A percentile compares a stretch with the other conserved stretches of the same genome.
phyloP scores from a whole-genome alignment of 2,797 vertebrate genomes.

The Ctenopoma multispine region DNA sequence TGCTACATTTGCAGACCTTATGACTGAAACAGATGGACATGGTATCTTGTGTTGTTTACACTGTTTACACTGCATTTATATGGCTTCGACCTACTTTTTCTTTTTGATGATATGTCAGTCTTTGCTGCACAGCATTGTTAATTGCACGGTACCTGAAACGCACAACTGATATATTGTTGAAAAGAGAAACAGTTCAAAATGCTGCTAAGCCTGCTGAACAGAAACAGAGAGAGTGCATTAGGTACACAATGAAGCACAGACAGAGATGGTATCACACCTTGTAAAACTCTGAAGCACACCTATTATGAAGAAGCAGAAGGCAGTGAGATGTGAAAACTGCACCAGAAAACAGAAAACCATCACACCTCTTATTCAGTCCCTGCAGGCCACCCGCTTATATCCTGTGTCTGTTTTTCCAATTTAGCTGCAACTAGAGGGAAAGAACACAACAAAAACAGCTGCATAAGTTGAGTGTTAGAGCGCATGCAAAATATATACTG shows the following conservation, averaged over 20 bases:
- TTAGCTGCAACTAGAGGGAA: slow-evolving; percentile 35
- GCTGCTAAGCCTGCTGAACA: slow-evolving; percentile 20
- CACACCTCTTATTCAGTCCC: slow-evolving; percentile 67
- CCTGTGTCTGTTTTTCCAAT: slow-evolving; percentile 60
- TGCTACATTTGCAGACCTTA: slow-evolving; percentile 50
- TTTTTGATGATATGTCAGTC: not conserved
- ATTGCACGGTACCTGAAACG: slow-evolving; percentile 12
- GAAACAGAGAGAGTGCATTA: slow-evolving; percentile 26
- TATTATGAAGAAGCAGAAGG: slow-evolving; percentile 67
- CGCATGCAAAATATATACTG: slow-evolving; percentile 11
- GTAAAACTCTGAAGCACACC: slow-evolving; percentile 65
- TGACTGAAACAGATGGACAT: slow-evolving; percentile 48
- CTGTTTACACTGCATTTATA: slow-evolving; percentile 34
- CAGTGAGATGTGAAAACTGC: slow-evolving; percentile 70
- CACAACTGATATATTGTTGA: slow-evolving; percentile 2
- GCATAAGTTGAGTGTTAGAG: slow-evolving; percentile 24
- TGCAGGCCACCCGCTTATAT: slow-evolving; percentile 64
- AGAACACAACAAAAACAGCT: slow-evolving; percentile 56
- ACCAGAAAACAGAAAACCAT: slow-evolving; percentile 68
- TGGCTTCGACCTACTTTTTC: slow-evolving; percentile 3
- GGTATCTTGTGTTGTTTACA: slow-evolving; percentile 27
- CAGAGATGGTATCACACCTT: slow-evolving; percentile 60
- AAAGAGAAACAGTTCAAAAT: slow-evolving; percentile 9
- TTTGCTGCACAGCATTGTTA: slow-evolving; percentile 1
- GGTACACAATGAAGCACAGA: slow-evolving; percentile 48